phyloP scores from a whole-genome alignment of 2,113 vertebrate genomes.

The Cheilinus undulatus region DNA sequence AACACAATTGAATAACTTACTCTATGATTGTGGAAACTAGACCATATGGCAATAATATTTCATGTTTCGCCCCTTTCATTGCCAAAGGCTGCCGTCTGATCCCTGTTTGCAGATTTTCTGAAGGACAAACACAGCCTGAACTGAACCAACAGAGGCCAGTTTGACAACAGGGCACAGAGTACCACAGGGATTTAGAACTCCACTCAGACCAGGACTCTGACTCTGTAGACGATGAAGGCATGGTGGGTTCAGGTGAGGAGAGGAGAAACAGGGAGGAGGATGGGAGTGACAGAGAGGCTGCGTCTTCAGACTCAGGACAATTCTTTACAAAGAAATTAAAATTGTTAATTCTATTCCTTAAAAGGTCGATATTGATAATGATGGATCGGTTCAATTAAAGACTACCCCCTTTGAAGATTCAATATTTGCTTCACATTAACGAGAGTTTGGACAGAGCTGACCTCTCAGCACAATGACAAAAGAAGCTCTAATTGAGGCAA shows the following conservation, averaged over 20 bases:
- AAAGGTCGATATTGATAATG: conserved; percentile 8
- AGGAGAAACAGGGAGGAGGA: too few species aligned
- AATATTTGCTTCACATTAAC: neutral
- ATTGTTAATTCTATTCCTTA: conserved; percentile 17
- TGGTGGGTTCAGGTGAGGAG: too few species aligned
- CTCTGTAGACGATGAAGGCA: too few species aligned
- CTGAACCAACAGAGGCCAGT: neutral
- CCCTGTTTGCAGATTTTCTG: too few species aligned
- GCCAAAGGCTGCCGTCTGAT: neutral
- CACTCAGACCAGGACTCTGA: too few species aligned
- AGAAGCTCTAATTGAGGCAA: conserved; percentile 1
- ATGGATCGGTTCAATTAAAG: neutral
- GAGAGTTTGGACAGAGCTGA: neutral
- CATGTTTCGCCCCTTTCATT: too few species aligned
- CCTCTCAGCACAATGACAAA: neutral
- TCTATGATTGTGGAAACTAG: neutral
- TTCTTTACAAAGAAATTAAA: neutral
- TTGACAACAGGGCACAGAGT: neutral
- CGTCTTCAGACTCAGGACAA: too few species aligned
- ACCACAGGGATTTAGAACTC: too few species aligned
- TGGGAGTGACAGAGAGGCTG: too few species aligned
- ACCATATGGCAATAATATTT: too few species aligned
- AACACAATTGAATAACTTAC: neutral
- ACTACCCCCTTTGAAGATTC: neutral
- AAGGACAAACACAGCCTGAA: neutral